Evolutionary conservation across 2,113 vertebrate species (phyloP).

Genomic region (Tachysurus vachellii): DNA sequence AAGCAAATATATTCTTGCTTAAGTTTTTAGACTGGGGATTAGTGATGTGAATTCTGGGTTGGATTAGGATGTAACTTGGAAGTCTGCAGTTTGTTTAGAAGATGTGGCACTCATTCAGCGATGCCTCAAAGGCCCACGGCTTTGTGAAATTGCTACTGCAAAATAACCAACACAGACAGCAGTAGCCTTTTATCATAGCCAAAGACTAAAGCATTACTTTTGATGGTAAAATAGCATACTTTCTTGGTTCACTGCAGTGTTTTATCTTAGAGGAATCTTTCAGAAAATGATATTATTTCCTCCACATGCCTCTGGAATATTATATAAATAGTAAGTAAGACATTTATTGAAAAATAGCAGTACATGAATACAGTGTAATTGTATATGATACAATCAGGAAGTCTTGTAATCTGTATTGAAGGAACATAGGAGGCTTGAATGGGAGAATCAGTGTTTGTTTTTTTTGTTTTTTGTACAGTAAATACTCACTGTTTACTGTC

Average conservation of each 20-base stretch:
- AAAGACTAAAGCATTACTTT: conserved; percentile 34
- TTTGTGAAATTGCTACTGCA: conserved; percentile 40
- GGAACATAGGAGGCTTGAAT: conserved; percentile 43
- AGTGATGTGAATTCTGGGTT: conserved; percentile 33
- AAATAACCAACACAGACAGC: conserved; percentile 36
- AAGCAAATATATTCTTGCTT: conserved; percentile 42
- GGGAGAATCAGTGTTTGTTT: conserved; percentile 37
- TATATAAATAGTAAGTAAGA: conserved; percentile 38
- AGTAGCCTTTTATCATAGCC: conserved; percentile 34
- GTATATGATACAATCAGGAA: conserved; percentile 53
- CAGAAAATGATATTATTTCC: conserved; percentile 18
- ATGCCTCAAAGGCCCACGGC: conserved; percentile 35
- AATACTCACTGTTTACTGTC: conserved; percentile 1
- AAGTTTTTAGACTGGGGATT: conserved; percentile 47
- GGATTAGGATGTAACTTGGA: conserved; percentile 36
- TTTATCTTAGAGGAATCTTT: conserved; percentile 33
- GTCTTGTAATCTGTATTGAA: conserved; percentile 46
- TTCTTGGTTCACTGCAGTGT: neutral
- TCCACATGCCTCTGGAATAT: conserved; percentile 18
- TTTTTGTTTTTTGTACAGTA: conserved; percentile 32
- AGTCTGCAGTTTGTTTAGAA: conserved; percentile 41
- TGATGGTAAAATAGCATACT: conserved; percentile 42
- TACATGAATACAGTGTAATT: conserved; percentile 50
- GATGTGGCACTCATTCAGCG: conserved; percentile 17
- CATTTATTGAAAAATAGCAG: conserved; percentile 33